Evolutionary conservation across 2,888 invertebrate species (phyloP).

Genomic region (Lithophane semibrunnea): DNA sequence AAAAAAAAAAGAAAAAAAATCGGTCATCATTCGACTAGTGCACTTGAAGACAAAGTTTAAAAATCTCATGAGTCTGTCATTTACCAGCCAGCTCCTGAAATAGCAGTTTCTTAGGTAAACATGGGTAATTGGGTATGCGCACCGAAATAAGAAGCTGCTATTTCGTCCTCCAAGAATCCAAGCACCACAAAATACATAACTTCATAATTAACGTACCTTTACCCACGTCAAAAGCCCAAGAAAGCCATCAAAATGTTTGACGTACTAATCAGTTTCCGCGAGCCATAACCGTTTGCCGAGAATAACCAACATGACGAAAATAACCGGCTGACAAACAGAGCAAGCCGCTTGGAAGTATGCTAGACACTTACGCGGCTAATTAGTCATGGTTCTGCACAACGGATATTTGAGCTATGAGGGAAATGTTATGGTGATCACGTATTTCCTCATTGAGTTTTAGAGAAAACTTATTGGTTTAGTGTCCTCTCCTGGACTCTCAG

Average conservation of each 20-base stretch:
- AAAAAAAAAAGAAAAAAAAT: too few relatives aligned
- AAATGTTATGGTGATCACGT: constrained; percentile 3
- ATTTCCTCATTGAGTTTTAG: constrained; percentile 26
- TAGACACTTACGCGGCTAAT: constrained; percentile 30
- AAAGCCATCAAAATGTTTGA: constrained; percentile 64
- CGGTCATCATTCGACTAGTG: too few relatives aligned
- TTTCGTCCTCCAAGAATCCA: not conserved
- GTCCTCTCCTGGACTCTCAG: not conserved
- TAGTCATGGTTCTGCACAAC: constrained; percentile 45
- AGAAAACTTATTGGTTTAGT: not conserved
- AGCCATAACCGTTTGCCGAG: constrained; percentile 54
- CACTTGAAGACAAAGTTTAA: not conserved
- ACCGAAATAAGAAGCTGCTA: constrained; percentile 10
- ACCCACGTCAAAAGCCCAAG: constrained; percentile 47
- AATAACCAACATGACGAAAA: constrained; percentile 58
- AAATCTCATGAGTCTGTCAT: not conserved
- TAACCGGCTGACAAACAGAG: constrained; percentile 62
- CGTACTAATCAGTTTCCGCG: constrained; percentile 63
- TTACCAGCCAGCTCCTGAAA: not conserved
- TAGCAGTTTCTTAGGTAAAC: not conserved
- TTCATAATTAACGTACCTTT: constrained; percentile 9
- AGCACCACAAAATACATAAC: constrained; percentile 20
- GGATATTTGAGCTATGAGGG: constrained; percentile 20
- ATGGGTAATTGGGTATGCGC: not conserved
- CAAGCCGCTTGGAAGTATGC: constrained; percentile 33